These are phyloP conservation scores for Psylliodes chrysocephalus DNA, from an alignment of 2,888 invertebrate species.

Conservation along the genomic window DNA sequence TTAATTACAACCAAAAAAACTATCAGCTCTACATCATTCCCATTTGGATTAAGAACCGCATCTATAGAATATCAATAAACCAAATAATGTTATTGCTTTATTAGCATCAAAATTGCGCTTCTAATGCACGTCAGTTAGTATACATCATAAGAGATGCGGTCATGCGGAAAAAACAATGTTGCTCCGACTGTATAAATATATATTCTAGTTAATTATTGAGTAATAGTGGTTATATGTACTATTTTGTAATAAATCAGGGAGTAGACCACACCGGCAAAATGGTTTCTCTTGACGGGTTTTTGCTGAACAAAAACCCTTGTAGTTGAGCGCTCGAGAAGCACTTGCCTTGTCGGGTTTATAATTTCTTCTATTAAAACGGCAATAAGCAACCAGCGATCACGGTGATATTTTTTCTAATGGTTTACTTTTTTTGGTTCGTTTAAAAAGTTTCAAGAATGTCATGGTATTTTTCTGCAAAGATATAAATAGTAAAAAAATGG, in stretches of 20 bases:
- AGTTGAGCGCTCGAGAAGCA: too few relatives aligned
- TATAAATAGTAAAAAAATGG: too few relatives aligned
- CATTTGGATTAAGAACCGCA: constrained; percentile 31
- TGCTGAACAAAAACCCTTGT: constrained; percentile 14
- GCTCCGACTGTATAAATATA: constrained; percentile 9
- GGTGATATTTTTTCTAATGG: too few relatives aligned
- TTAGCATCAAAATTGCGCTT: too few relatives aligned
- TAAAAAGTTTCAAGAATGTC: too few relatives aligned
- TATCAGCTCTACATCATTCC: constrained; percentile 22
- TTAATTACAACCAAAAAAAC: neutral
- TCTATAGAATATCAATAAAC: constrained; percentile 33
- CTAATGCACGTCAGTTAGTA: constrained; percentile 42
- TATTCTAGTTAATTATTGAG: constrained; percentile 48
- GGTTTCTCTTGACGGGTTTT: constrained; percentile 12
- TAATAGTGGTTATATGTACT: constrained; percentile 46
- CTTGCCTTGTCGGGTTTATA: too few relatives aligned
- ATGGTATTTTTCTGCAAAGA: too few relatives aligned
- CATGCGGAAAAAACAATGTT: constrained; percentile 13
- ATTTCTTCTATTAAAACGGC: too few relatives aligned
- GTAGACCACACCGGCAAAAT: constrained; percentile 49
- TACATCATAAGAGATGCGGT: constrained; percentile 38
- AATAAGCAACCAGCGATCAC: too few relatives aligned
- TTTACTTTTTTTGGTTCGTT: too few relatives aligned
- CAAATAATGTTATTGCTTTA: constrained; percentile 43
- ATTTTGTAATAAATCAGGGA: constrained; percentile 50